Evolutionary conservation across 2,888 invertebrate genomes (phyloP), one percentile per base, ranked within the genome.

Genomic region (Drosophila falleni): DNA sequence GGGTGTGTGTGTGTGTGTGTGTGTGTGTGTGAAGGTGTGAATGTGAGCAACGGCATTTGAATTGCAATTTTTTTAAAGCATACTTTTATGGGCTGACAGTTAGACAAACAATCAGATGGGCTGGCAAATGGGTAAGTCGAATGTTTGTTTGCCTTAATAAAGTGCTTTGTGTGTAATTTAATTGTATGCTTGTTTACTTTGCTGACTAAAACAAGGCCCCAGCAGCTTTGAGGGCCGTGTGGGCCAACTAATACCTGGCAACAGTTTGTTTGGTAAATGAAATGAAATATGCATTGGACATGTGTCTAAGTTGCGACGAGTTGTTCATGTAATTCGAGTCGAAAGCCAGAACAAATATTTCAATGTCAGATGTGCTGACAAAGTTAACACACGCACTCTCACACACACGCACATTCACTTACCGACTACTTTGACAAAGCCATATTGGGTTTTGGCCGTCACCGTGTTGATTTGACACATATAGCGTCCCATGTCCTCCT

Each of bases 391-490:
- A 62, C 49, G 15, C 78, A 58, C 15, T 42, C 59, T 49, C 6
- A 15, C 1, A 16, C 11, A 42, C n/a, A 54, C 23, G 15, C 13
- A 33, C 15, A 13, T 53, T 61, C 44, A 87, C 92, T 96, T 93
- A 97, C 98, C 97, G 63, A 98, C 97, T 86, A 98, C 97, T 92
- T 97, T 97, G 54, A 98, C 94, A 92, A 97, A 97, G 78, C 98
- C 98, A 89, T 97, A 97, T 93, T 97, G 97, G 58, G 97, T 97
- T 94, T 97, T 98, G 65, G 97, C 97, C 29, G 97, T 96, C 87
- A 97, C 97, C 4, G 97, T 98, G 94, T 97, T 98, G 92, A 97
- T 97, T 94, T 97, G 98, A 93, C 97, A 97, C 97, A 98, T 98
- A 94, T 98, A 98, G 72, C 97, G 95, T 63, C 98, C 98, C 89